Evolutionary conservation across 2,888 invertebrate species (phyloP), one percentile per base, ranked within the genome.

Genomic region (Hydropsyche betteni): DNA sequence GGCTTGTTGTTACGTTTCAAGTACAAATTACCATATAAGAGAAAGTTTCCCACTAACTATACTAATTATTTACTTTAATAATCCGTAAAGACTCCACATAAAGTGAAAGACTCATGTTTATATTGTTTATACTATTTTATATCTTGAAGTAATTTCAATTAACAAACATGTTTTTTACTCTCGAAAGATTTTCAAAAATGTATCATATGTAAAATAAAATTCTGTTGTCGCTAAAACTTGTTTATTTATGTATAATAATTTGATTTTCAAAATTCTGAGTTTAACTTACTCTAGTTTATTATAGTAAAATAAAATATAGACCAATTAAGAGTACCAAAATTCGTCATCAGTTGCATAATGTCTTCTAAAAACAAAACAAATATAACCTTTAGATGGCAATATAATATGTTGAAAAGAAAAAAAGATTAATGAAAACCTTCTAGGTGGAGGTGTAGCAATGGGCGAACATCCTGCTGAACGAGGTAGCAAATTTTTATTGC

Each of bases 1-100:
- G 87, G 87, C 38, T 79, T 85, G 2, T 81, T 87, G 61, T 83
- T 85, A 81, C 84, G 87, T 76, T 88, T 87, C 83, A 86, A 82
- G 81, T 87, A 84, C 82, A 86, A 82, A 81, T 76, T 85, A 77
- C 84, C 84, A 77, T 53, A 69, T 50, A 77, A 81, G 74, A 82
- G 80, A 78, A 82, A 83, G 73, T 79, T 82, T 55, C 84, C 85
- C 83, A 86, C 87, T 81, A 83, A 85, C 82, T 85, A 84, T 82
- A 86, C 85, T 81, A 83, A 85, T 80, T 81, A 86, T 80, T 82
- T 83, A 78, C 81, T 87, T 81, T 87, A 81, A 82, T 24, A 51
- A n/a, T 51, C n/a, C 2, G 51, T 12, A 51, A 51, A 51, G n/a
- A n/a, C n/a, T n/a, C n/a, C n/a, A n/a, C n/a, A 51, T n/a, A 55